Base-by-base conservation (phyloP, 1,140 invertebrate genomes). In the Drosophila subobscura region DNA sequence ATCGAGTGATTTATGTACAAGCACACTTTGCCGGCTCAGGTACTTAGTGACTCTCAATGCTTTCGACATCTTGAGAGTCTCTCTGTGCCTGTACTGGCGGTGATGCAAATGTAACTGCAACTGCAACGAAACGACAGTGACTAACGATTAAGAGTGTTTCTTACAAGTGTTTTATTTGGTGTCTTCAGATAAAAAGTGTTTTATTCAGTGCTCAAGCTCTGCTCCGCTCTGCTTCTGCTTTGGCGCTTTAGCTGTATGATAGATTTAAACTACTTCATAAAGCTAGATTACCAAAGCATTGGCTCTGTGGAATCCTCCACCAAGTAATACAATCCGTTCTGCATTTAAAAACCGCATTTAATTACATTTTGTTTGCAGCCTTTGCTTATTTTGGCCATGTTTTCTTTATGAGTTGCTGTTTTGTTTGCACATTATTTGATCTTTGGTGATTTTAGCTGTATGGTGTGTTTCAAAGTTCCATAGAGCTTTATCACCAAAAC, bases 201-300 rank as follows among this genome's bases (percentile, higher is more conserved):
- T 25, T 8, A 10, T 37, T 25, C 29, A 10, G 29, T 33, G 29
- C 29, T 10, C 10, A 33, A 10, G 29, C 29, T 10, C 8, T 33
- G 27, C 68, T 29, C 68, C 64, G 71, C 60, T 44, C 70, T 88
- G 68, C 92, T 92, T 92, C 93, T 93, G 94, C 97, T 97, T 97
- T 97, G 97, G 97, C 96, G 96, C 96, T 97, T 95, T 97, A 97
- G 96, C 97, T 97, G 96, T 96, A 96, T 97, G 96, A 97, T 94
- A 93, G 93, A 92, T 91, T 91, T 84, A 85, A 49, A 91, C 88
- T 86, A 93, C 92, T 93, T 96, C 96, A 97, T 96, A 97, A 96
- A 96, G 96, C 96, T 97, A 96, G 95, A 96, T 97, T 97, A 97
- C 97, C 97, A 97, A 97, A 97, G 97, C 94, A 95, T 92, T 92